These are phyloP conservation scores for Chloropsis hardwickii DNA, from an alignment of 2,113 vertebrate genomes.

Conservation along the genomic window DNA sequence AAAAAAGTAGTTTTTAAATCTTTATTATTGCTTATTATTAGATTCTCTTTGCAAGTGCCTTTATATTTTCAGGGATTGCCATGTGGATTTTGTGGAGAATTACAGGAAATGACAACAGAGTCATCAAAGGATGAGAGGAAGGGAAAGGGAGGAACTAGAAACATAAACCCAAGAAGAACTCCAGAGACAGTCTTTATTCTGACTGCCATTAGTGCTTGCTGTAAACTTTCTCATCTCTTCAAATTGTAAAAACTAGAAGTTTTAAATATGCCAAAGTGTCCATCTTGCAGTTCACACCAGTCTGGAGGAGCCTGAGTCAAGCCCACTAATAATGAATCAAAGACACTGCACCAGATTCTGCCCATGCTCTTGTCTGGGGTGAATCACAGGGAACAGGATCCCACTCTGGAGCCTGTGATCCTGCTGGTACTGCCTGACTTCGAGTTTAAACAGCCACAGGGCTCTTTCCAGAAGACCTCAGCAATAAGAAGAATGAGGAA, in stretches of 20 bases:
- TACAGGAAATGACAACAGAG: not conserved
- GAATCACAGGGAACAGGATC: not conserved
- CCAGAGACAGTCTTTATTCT: not conserved
- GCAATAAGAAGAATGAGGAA: not conserved
- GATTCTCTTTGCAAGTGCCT: not conserved
- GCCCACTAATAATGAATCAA: not conserved
- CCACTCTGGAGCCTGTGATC: not conserved
- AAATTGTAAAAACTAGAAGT: not conserved
- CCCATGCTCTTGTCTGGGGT: not conserved
- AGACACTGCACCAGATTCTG: too few relatives aligned
- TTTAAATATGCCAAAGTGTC: not conserved
- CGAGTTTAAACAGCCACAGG: not conserved
- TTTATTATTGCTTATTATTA: not conserved
- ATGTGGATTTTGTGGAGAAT: not conserved
- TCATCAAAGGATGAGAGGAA: not conserved
- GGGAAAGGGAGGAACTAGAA: not conserved
- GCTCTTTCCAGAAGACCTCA: not conserved
- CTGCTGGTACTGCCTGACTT: not conserved
- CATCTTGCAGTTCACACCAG: not conserved
- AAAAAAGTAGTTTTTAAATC: not conserved
- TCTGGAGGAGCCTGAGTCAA: not conserved
- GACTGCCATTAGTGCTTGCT: not conserved
- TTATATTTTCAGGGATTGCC: not conserved
- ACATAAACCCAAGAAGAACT: not conserved
- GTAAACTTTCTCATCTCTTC: not conserved